These are phyloP conservation scores for Pterocles gutturalis DNA, from an alignment of 2,113 vertebrate species.

Conservation along the genomic window DNA sequence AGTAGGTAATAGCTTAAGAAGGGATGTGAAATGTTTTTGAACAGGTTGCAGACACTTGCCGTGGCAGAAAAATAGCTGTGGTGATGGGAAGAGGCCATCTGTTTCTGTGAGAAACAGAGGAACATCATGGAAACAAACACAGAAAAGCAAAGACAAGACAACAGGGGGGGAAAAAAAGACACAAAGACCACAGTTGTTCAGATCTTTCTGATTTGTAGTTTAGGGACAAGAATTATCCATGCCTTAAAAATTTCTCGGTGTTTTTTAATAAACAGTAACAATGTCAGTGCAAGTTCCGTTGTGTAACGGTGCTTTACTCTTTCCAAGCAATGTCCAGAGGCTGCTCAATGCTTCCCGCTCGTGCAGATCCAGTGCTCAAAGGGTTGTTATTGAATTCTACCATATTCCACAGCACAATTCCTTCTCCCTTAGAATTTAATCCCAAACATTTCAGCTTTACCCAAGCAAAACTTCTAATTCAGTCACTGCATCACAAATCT, in stretches of 20 bases:
- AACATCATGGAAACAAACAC: not conserved
- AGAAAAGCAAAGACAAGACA: not conserved
- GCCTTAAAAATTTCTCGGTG: not conserved
- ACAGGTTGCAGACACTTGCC: not conserved
- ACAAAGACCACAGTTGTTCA: not conserved
- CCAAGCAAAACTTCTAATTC: not conserved
- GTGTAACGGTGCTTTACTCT: not conserved
- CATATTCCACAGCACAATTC: not conserved
- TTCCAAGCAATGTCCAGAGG: not conserved
- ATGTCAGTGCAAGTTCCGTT: not conserved
- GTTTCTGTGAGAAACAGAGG: not conserved
- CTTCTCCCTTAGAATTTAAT: not conserved
- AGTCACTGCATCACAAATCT: not conserved
- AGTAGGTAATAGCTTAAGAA: not conserved
- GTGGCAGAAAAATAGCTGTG: not conserved
- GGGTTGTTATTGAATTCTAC: not conserved
- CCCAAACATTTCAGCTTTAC: not conserved
- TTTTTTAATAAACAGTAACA: not conserved
- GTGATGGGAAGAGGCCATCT: not conserved
- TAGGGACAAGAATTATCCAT: not conserved
- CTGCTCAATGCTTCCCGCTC: not conserved
- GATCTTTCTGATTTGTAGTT: not conserved
- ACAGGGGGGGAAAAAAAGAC: accelerated
- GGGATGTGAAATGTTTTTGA: not conserved
- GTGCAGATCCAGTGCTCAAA: not conserved